Evolutionary conservation across 2,888 invertebrate genomes (phyloP).

Genomic region (Drosophila lacicola): DNA sequence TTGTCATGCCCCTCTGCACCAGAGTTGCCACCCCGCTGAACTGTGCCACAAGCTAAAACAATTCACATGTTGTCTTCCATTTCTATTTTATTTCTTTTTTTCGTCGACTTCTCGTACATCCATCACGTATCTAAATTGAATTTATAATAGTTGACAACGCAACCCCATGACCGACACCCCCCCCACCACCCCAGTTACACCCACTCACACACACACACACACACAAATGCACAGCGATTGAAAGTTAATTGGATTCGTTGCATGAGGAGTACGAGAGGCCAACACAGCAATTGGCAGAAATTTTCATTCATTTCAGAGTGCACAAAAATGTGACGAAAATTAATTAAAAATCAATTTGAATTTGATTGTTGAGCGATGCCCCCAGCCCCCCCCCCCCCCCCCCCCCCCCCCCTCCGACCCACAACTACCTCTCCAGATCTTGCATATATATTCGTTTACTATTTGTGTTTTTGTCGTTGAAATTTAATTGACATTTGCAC

Average conservation of each 20-base stretch:
- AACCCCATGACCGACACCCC: conserved; percentile 23
- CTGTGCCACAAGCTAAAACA: conserved; percentile 19
- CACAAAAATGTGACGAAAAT: conserved; percentile 78
- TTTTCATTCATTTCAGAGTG: conserved; percentile 51
- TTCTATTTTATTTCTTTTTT: conserved; percentile 10
- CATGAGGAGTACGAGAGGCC: conserved; percentile 26
- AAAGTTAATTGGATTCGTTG: conserved; percentile 38
- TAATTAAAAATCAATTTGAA: conserved; percentile 80
- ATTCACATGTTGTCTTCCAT: conserved; percentile 15
- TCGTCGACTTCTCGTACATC: conserved; percentile 21
- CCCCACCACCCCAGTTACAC: not conserved
- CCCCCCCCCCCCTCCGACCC: not conserved
- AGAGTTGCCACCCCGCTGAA: not conserved
- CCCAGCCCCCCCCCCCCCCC: no score
- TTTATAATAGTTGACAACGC: conserved; percentile 76
- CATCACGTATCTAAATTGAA: conserved; percentile 70
- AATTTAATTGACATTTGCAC: conserved; percentile 74
- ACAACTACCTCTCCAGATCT: conserved; percentile 21
- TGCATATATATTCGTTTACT: conserved; percentile 24
- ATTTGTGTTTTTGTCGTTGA: conserved; percentile 47
- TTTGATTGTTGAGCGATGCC: conserved; percentile 70
- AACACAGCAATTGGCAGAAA: conserved; percentile 40
- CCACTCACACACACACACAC: conserved; percentile 2
- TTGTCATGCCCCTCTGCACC: not conserved
- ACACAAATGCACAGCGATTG: conserved; percentile 4